Evolutionary conservation across 2,888 invertebrate genomes (phyloP).

Genomic region (Azorinus chamasolen): DNA sequence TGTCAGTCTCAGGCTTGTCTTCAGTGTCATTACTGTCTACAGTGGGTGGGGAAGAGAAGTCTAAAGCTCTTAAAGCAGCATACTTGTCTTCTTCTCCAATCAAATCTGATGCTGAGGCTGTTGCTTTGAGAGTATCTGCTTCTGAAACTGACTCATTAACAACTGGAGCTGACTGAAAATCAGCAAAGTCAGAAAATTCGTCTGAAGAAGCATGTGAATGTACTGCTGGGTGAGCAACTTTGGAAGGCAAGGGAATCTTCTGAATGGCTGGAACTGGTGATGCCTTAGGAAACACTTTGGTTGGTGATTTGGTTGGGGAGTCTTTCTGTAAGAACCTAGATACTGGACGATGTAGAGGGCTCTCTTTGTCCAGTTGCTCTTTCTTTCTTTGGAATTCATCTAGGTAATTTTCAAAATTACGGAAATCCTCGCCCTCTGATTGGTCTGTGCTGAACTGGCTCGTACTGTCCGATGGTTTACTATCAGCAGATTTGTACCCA

Average conservation of each 20-base stretch:
- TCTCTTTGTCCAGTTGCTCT: slow-evolving; percentile 62
- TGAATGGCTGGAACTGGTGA: slow-evolving; percentile 17
- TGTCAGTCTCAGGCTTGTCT: slow-evolving; percentile 32
- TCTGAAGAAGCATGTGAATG: slow-evolving; percentile 51
- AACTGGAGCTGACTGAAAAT: slow-evolving; percentile 77
- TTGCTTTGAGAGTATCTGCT: slow-evolving; percentile 42
- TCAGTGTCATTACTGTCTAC: slow-evolving; percentile 12
- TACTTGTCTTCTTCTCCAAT: slow-evolving; percentile 82
- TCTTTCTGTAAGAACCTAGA: slow-evolving; percentile 43
- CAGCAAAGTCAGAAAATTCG: slow-evolving; percentile 75
- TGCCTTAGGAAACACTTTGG: slow-evolving; percentile 17
- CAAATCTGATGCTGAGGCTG: slow-evolving; percentile 65
- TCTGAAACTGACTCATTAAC: slow-evolving; percentile 10
- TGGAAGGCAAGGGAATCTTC: not conserved
- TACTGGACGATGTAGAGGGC: slow-evolving; percentile 73
- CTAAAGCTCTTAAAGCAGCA: slow-evolving; percentile 75
- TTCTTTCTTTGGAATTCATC: slow-evolving; percentile 77
- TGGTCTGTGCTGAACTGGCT: slow-evolving; percentile 82
- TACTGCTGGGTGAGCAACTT: not conserved
- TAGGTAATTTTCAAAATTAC: slow-evolving; percentile 79
- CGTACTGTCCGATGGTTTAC: slow-evolving; percentile 76
- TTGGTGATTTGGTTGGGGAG: slow-evolving; percentile 9
- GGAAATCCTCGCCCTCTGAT: slow-evolving; percentile 82
- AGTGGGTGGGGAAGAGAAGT: slow-evolving; percentile 34
- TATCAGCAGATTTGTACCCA: slow-evolving; percentile 77